Evolutionary conservation across 2,113 vertebrate species (phyloP).

Genomic region (Neodontobutis hainanensis): DNA sequence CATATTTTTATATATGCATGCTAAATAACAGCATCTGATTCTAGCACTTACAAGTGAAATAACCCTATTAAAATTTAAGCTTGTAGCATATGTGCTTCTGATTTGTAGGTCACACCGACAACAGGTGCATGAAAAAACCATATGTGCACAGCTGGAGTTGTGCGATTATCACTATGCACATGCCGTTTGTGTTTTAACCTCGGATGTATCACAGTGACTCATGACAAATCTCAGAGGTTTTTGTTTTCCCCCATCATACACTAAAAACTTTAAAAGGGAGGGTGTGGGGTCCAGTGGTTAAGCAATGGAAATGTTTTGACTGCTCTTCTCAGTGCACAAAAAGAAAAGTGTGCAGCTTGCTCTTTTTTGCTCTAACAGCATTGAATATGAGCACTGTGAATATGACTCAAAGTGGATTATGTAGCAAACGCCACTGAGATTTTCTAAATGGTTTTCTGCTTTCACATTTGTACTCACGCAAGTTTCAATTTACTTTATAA

Average conservation of each 20-base stretch:
- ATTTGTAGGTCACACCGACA: background rate
- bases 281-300: constrained; percentile 67
- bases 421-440: constrained; percentile 53
- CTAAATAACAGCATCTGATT: constrained; percentile 28
- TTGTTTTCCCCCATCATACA: constrained; percentile 36
- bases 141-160: background rate
- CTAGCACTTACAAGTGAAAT: background rate
- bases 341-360: background rate
- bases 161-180: constrained; percentile 2
- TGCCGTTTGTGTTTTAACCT: constrained; percentile 25
- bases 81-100: background rate
- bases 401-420: constrained; percentile 25
- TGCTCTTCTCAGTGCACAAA: constrained; percentile 24
- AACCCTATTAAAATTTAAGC: background rate
- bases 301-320: constrained; percentile 75
- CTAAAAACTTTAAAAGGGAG: constrained; percentile 25
- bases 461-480: constrained; percentile 50
- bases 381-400: constrained; percentile 2
- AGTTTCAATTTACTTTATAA: constrained; percentile 51
- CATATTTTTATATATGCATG: too few relatives aligned
- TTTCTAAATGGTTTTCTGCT: constrained; percentile 49
- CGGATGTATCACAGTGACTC: constrained; percentile 56
- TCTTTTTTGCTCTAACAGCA: background rate
- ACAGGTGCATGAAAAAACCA: background rate
- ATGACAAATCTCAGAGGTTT: constrained; percentile 73